Evolutionary conservation across 2,797 vertebrate species (phyloP).

Genomic region (Cephalopachus bancanus): DNA sequence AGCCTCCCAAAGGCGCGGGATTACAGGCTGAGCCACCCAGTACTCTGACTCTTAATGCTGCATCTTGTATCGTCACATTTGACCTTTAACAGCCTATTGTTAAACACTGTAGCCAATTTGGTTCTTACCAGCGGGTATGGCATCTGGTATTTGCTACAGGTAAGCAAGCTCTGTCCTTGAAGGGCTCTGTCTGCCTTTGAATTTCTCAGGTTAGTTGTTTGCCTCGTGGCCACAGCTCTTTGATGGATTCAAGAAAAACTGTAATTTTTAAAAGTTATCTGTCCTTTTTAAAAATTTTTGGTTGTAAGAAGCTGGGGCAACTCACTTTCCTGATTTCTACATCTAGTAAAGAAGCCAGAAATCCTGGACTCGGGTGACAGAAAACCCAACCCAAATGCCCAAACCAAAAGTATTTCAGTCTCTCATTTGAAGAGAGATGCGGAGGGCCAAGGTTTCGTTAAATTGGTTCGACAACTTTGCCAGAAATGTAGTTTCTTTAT

Average conservation of each 20-base stretch:
- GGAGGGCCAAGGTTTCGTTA: background rate
- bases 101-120: background rate
- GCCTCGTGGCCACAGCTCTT: background rate
- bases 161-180: background rate
- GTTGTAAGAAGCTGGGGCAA: background rate
- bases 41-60: background rate
- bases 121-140: background rate
- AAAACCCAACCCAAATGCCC: background rate
- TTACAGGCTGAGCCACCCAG: too few relatives aligned
- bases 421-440: constrained; percentile 23
- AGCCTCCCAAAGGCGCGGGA: too few relatives aligned
- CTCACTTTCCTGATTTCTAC: background rate
- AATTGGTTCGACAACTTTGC: constrained; percentile 1
- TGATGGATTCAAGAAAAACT: background rate
- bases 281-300: too few relatives aligned
- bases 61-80: background rate
- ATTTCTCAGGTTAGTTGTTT: constrained; percentile 5
- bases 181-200: background rate
- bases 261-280: background rate
- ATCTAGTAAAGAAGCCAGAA: background rate
- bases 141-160: background rate
- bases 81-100: background rate
- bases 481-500: background rate
- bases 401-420: background rate
- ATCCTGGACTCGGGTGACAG: background rate